These are phyloP conservation scores for Trisateles emortualis DNA, from an alignment of 2,888 invertebrate genomes.

Conservation along the genomic window DNA sequence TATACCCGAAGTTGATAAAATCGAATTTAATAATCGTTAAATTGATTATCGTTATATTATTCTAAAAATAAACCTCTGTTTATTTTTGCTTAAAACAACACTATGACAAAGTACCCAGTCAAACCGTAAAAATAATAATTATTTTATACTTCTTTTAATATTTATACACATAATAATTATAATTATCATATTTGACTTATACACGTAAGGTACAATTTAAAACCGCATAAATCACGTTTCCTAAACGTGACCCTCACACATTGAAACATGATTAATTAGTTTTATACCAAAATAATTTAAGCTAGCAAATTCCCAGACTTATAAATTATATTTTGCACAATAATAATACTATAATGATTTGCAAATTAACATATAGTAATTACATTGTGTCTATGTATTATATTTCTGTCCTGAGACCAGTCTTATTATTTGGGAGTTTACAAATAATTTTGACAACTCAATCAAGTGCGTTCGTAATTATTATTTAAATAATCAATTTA, in stretches of 20 bases:
- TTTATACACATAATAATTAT: no score
- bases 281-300: constrained; percentile 6
- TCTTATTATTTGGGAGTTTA: background rate
- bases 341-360: background rate
- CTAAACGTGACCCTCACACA: constrained; percentile 19
- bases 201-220: background rate
- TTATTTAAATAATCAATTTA: no score
- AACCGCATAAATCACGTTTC: constrained; percentile 26
- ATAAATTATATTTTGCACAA: constrained; percentile 5
- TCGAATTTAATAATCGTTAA: no score
- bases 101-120: no score
- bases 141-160: no score
- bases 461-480: no score
- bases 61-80: no score
- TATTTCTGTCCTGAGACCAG: no score
- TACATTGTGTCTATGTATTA: background rate
- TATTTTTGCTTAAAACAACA: background rate
- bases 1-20: no score
- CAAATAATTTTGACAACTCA: no score
- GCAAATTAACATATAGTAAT: constrained; percentile 18
- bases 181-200: background rate
- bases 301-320: background rate
- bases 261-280: constrained; percentile 35
- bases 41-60: no score
- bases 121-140: no score